A percentile compares a stretch with the other conserved stretches of the same genome.
phyloP scores from a whole-genome alignment of 1,140 invertebrate species.

The Berghia stephanieae region DNA sequence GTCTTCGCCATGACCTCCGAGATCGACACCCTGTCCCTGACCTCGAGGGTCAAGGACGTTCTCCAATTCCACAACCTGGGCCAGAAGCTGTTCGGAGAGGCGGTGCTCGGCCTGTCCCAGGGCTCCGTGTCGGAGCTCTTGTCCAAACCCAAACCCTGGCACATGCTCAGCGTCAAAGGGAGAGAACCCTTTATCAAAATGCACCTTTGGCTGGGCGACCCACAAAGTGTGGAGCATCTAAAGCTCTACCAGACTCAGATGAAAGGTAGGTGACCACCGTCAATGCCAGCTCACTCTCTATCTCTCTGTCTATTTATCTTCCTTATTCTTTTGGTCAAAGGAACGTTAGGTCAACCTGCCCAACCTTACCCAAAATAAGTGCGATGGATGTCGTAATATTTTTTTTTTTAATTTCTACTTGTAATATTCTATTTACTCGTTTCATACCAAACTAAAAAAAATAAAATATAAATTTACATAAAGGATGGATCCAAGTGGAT shows the following conservation, averaged over 20 bases:
- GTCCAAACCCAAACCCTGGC: conserved; percentile 98
- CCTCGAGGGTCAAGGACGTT: conserved; percentile 96
- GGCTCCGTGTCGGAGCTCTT: conserved; percentile 96
- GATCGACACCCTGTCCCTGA: conserved; percentile 94
- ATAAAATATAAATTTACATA: no score
- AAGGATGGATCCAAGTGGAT: no score
- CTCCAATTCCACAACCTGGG: conserved; percentile 96
- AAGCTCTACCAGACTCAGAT: conserved; percentile 65
- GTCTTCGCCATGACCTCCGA: conserved; percentile 96
- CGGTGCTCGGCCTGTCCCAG: conserved; percentile 93
- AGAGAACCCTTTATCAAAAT: conserved; percentile 97
- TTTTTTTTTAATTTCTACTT: no score
- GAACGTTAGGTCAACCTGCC: no score
- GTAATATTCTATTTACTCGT: no score
- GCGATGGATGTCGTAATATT: no score
- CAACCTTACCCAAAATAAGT: no score
- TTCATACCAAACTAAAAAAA: no score
- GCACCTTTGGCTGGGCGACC: conserved; percentile 95
- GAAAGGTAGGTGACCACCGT: conserved; percentile 60
- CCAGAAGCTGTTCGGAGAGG: conserved; percentile 98
- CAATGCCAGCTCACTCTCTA: not conserved
- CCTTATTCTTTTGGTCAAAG: not conserved
- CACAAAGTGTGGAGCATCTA: conserved; percentile 88
- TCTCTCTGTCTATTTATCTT: not conserved
- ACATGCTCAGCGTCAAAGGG: conserved; percentile 98